Conservation (phyloP, 1,140 invertebrate species). For the Calephelis virginiensis region DNA sequence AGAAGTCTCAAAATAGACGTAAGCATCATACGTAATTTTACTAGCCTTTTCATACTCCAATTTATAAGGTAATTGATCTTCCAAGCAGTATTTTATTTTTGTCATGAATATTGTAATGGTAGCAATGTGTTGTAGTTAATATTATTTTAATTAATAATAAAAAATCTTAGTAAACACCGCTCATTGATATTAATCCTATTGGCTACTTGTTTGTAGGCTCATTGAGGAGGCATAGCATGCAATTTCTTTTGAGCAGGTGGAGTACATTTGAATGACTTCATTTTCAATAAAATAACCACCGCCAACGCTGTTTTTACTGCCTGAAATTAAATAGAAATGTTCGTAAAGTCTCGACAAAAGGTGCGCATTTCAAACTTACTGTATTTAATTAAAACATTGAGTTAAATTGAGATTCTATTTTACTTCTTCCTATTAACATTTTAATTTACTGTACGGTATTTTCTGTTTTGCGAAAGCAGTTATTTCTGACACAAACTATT, state of each 20-base stretch:
- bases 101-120: too few species aligned
- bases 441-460: too few species aligned
- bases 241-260: conserved; percentile 44
- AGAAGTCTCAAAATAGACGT: too few species aligned
- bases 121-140: too few species aligned
- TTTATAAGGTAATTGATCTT: too few species aligned
- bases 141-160: background rate
- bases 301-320: conserved; percentile 30
- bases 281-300: conserved; percentile 54
- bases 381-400: conserved; percentile 3
- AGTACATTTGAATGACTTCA: conserved; percentile 37
- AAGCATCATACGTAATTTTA: too few species aligned
- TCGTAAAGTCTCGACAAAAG: conserved; percentile 1
- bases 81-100: too few species aligned
- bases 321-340: conserved; percentile 16
- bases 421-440: background rate
- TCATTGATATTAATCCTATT: background rate
- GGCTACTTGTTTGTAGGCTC: background rate
- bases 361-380: conserved; percentile 1
- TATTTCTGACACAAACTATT: too few species aligned
- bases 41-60: too few species aligned
- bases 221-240: conserved; percentile 43
- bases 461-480: too few species aligned
- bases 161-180: background rate
- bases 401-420: background rate